Base-by-base conservation (phyloP, 2,888 invertebrate genomes). In the Strigamia transsilvanica region DNA sequence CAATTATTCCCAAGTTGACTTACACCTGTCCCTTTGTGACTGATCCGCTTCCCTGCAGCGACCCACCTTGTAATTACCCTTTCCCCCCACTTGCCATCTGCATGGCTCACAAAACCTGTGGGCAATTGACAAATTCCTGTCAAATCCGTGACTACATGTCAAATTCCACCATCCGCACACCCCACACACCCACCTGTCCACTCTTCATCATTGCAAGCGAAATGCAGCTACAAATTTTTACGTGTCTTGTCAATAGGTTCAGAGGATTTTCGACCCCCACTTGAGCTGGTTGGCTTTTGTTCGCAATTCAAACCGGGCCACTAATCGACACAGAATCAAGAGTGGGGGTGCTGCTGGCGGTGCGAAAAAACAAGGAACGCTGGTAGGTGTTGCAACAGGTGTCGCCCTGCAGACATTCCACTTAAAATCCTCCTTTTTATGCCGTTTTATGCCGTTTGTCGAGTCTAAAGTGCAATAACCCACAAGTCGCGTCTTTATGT, bases 271-370 rank as follows among this genome's bases (percentile, higher is more conserved):
- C 21, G 83, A 83, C 38, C 77, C 83, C 23, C 82, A 80, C 27
- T 41, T 42, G 15, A 83, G 82, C 21, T 83, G 83, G 83, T 21
- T 82, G 46, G 83, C 83, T 13, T 83, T 83, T 80, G 51, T 82
- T 32, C 27, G 80, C 15, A 82, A 83, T 42, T 79, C 83, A 15
- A 82, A 83, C 41, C 34, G 83, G 32, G 73, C 80, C 13, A 66
- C 82, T 42, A 34, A 78, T 42, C 56, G 80, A 46, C 83, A 73
- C 21, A 79, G 46, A 46, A 80, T 77, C 42, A 83, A 82, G 34
- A 83, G 82, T 77, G 83, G 82, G 12, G 61, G 80, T 80, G 66
- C 21, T 41, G 78, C 66, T 34, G 34, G 18, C 27, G 78, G 80
- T n/a, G n/a, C n/a, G 0, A 82, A 82, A 32, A 56, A 82, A 38